Percentiles rank a stretch among this genome's conserved stretches.
Evolutionary conservation across 2,797 vertebrate genomes (phyloP).

Genomic region (Esox masquinongy): DNA sequence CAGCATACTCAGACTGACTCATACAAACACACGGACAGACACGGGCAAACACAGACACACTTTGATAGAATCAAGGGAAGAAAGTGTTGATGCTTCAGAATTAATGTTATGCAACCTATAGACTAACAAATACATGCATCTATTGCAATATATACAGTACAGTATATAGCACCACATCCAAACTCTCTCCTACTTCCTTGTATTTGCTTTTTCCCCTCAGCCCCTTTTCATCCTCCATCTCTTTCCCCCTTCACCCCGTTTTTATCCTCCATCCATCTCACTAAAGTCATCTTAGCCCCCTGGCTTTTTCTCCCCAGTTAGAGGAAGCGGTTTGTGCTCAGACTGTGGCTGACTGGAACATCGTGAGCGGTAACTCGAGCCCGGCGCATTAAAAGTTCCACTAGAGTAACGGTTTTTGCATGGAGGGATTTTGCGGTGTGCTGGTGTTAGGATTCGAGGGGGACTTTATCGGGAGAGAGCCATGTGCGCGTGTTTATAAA

Average conservation of each 20-base stretch:
- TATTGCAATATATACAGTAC: too few species aligned
- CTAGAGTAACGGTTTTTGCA: conserved; percentile 72
- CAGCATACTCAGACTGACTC: conserved; percentile 39
- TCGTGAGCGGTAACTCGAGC: conserved; percentile 68
- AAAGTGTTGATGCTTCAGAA: too few species aligned
- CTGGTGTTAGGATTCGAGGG: conserved; percentile 36
- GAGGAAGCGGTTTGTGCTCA: conserved; percentile 78
- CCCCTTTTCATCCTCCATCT: conserved; percentile 1
- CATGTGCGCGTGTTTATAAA: conserved; percentile 9
- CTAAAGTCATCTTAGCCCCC: conserved; percentile 19
- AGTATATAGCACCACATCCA: too few species aligned
- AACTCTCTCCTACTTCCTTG: conserved; percentile 18
- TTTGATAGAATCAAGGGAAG: too few species aligned
- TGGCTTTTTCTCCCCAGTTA: conserved; percentile 48
- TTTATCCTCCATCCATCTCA: conserved; percentile 6
- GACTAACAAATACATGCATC: too few species aligned
- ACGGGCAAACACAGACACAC: not conserved
- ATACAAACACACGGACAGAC: conserved; percentile 15
- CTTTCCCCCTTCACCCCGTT: conserved; percentile 11
- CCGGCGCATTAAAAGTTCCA: conserved; percentile 78
- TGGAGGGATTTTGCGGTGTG: conserved; percentile 64
- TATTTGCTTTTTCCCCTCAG: conserved; percentile 18
- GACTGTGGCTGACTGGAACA: conserved; percentile 71
- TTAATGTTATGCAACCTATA: too few species aligned
- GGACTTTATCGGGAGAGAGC: conserved; percentile 20